Evolutionary conservation across 1,140 invertebrate genomes (phyloP).

Genomic region (Armadillidium nasatum): DNA sequence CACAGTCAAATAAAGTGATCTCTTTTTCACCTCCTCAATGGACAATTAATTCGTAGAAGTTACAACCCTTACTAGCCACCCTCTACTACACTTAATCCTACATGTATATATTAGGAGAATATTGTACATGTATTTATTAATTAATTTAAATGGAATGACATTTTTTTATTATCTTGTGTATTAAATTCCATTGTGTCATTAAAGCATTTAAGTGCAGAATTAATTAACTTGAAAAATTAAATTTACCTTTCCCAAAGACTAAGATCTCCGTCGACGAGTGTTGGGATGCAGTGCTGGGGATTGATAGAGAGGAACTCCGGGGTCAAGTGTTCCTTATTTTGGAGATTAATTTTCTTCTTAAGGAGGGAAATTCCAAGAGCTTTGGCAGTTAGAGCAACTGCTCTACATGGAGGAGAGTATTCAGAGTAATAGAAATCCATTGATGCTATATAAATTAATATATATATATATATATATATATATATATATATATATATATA

Average conservation of each 20-base stretch:
- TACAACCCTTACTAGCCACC: background rate
- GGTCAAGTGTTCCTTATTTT: constrained; percentile 41
- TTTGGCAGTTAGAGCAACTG: constrained; percentile 42
- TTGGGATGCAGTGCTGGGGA: constrained; percentile 40
- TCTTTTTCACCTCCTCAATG: background rate
- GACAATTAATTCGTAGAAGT: background rate
- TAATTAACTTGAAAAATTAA: background rate
- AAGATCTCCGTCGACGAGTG: constrained; percentile 36
- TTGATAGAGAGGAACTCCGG: constrained; percentile 45
- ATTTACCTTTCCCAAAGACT: constrained; percentile 33
- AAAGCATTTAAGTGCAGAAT: background rate
- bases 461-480: too few relatives aligned
- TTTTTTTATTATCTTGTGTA: background rate
- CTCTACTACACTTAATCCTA: background rate
- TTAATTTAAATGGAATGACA: background rate
- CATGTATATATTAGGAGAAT: background rate
- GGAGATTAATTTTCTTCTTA: constrained; percentile 42
- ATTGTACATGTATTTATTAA: background rate
- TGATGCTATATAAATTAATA: background rate
- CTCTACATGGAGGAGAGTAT: constrained; percentile 40
- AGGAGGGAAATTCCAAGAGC: constrained; percentile 39
- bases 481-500: too few relatives aligned
- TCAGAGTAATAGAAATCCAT: constrained; percentile 44
- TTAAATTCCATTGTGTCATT: background rate
- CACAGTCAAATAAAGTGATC: too few relatives aligned